Evolutionary conservation across 64 coral and sea anemone species (phyloP).

Genomic region (Montipora sp.): DNA sequence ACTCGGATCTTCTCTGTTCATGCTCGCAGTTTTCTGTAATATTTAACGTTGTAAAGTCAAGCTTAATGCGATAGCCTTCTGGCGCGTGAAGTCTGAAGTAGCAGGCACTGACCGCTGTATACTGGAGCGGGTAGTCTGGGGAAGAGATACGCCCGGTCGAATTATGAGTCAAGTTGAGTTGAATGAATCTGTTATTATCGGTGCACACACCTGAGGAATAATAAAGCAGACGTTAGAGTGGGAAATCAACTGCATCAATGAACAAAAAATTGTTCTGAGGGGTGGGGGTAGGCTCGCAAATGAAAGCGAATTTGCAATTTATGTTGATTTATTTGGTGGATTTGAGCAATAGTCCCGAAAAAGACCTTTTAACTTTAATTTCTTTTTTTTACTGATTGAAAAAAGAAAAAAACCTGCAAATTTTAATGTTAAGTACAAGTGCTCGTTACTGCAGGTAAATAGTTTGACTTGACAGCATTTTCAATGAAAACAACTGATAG

Average conservation of each 20-base stretch:
- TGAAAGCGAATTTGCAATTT: too few relatives aligned
- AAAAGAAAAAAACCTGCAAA: too few relatives aligned
- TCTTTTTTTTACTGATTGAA: too few relatives aligned
- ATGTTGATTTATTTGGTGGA: too few relatives aligned
- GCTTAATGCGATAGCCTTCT: conserved; percentile 11
- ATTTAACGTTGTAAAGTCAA: neutral
- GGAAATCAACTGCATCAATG: neutral
- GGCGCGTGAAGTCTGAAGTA: conserved; percentile 15
- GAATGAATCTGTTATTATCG: neutral
- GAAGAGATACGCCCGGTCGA: conserved; percentile 13
- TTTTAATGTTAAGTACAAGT: too few relatives aligned
- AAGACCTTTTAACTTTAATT: too few relatives aligned
- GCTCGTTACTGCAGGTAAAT: too few relatives aligned
- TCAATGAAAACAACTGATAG: too few relatives aligned
- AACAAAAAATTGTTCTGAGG: too few relatives aligned
- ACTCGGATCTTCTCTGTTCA: neutral
- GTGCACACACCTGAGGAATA: conserved; percentile 27
- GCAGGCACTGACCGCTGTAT: neutral
- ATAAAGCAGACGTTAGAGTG: neutral
- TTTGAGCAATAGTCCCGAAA: too few relatives aligned
- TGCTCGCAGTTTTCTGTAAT: conserved; percentile 15
- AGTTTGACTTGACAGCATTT: too few relatives aligned
- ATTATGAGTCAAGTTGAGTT: conserved; percentile 16
- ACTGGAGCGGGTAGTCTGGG: conserved; percentile 43
- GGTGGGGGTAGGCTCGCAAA: too few relatives aligned